Percentiles rank a stretch among this genome's conserved stretches.
Conservation (phyloP, 2,888 invertebrate species). For the Campoplex nolae region DNA sequence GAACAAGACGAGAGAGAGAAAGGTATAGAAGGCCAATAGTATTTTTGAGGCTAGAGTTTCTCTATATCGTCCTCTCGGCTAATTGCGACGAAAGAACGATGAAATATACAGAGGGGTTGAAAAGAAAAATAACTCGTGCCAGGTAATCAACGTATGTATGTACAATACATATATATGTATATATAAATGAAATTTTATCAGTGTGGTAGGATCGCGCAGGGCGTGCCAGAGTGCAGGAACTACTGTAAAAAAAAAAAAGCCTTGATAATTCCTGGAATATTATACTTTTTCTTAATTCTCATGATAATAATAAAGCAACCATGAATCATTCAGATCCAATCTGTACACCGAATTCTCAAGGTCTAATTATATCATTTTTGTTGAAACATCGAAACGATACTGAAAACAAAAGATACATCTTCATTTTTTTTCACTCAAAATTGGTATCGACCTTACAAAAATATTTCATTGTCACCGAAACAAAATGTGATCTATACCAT, state of each 20-base stretch:
- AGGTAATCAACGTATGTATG: conserved; percentile 6
- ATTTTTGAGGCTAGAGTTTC: conserved; percentile 48
- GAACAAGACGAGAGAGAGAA: conserved; percentile 12
- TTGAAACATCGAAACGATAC: not conserved
- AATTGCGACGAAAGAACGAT: conserved; percentile 43
- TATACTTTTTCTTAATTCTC: conserved; percentile 63
- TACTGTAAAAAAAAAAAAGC: conserved; percentile 69
- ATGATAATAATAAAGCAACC: conserved; percentile 64
- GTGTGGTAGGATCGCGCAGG: conserved; percentile 52
- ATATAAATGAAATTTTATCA: conserved; percentile 6
- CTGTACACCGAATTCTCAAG: not conserved
- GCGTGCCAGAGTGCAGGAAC: conserved; percentile 70
- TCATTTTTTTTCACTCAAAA: not conserved
- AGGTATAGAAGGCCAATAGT: not conserved
- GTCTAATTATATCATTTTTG: not conserved
- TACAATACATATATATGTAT: conserved; percentile 20
- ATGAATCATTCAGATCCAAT: not conserved
- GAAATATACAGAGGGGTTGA: not conserved
- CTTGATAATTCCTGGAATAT: conserved; percentile 67
- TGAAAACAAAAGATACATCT: not conserved
- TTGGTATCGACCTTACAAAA: not conserved
- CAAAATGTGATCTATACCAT: not conserved
- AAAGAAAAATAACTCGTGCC: conserved; percentile 17
- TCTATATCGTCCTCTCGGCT: conserved; percentile 41
- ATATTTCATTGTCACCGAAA: not conserved